Base-by-base conservation (phyloP, 2,797 vertebrate species). In the Florisuga fusca region DNA sequence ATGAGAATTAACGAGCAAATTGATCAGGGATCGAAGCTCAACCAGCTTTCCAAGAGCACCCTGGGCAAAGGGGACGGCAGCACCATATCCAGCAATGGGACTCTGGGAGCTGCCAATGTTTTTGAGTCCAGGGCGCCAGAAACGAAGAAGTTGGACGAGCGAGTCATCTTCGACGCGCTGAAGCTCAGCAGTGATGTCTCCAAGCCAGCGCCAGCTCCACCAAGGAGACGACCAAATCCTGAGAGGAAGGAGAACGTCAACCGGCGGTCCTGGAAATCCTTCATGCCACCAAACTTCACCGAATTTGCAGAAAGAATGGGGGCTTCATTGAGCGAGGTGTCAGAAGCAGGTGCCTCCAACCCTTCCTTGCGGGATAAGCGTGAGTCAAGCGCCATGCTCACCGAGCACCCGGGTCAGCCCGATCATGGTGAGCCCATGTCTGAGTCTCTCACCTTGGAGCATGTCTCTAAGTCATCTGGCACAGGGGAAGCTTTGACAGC, bases 1-100 rank as follows among this genome's bases (percentile, higher is more conserved):
- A 99, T 99, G 99, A 98, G 99, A 71, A 99, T 99, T 93, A 99
- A 99, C 58, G 99, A 99, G 96, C 99, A 99, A 95, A 99, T 99
- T 79, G 99, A 99, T 96, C 99, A 99, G 96, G 99, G 99, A 61
- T 98, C 98, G 72, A 99, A 99, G 97, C 98, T 99, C 82, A 99
- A 98, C 95, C 99, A 99, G 95, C 98, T 99, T 20, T 99, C 99
- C 45, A 99, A 99, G 97, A 99, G 98, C 96, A 99, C 99, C 55
- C 96, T 99, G 3, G 98, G 98, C 71, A 99, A 99, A 68, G 94
- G 98, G 61, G 99, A 99, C 14, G 97, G 98, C 58, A 99, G 98
- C 89, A 99, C 99, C 16, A 97, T 99, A 33, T 99, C 99, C 75
- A 99, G 99, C 94, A 99, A 99, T 6, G 99, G 99, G 78, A 99